Evolutionary conservation across 2,113 vertebrate genomes (phyloP), one percentile per base, ranked within the genome.

Genomic region (Pardalotus punctatus): DNA sequence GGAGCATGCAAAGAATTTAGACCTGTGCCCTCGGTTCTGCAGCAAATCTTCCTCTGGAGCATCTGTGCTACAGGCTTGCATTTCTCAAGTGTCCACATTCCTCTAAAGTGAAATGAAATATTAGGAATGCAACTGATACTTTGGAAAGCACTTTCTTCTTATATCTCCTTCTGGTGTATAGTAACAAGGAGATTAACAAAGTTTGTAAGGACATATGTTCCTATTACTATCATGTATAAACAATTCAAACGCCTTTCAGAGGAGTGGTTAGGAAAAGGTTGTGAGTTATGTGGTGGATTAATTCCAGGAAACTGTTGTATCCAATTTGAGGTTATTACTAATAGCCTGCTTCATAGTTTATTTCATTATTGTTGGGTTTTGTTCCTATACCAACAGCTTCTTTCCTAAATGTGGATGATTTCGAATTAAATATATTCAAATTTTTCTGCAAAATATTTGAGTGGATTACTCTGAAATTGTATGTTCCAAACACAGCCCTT

Each of bases 51-150:
- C 56, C 70, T 40, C 72, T 81, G 35, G 40, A 74, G 80, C 92
- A 96, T 96, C 82, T 96, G 95, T 76, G 81, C 69, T 84, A 53
- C 95, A 94, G 88, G 77, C 82, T 84, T 93, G 72, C 73, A 50
- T 90, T 92, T 90, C 83, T 90, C 57, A 92, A 95, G 72, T 81
- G 73, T 86, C 36, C 65, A 38, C 95, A 69, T 95, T 84, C 86
- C 61, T 90, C 86, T 79, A 43, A 81, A 81, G 88, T 86, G 94
- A 92, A 95, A 90, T 84, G 53, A 84, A 94, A 78, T 94, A 93
- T 70, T 81, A 90, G 76, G 64, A 74, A 90, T 74, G 86, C 57
- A 94, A 88, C n/a, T 53, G 94, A 85, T 94, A 73, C 87, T 91
- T 77, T 80, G 51, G 74, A 69, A 91, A 87, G 57, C 72, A 88